Base-by-base conservation (phyloP, 2,888 invertebrate species). In the Cheilosia vulpina region DNA sequence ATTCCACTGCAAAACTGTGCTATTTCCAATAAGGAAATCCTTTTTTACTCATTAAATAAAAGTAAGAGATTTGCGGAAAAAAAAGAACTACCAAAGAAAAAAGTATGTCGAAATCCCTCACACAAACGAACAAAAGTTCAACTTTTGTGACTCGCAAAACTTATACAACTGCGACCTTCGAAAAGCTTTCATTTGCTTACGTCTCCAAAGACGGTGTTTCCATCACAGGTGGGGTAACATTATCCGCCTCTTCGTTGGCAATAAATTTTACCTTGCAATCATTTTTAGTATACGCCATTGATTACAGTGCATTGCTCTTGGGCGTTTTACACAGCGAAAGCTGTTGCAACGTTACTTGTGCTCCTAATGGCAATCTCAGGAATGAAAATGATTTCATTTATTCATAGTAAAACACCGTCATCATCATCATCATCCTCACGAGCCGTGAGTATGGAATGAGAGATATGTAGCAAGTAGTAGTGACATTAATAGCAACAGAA, bases 331-430 rank as follows among this genome's bases (percentile, higher is more conserved):
- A 76, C 57, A 68, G 80, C 43, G 17, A 85, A 76, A 85, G 66
- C 85, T 85, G 80, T 80, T 81, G 80, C 80, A 77, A 81, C 72
- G 77, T 81, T 80, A 71, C 80, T 80, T 68, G 66, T 65, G 60
- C 81, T 31, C 57, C 66, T 85, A 81, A 72, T 85, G 68, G 85
- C 80, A 85, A 80, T 80, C 80, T 62, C 60, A 72, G 68, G 68
- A 77, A 85, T 85, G 76, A 53, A 77, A 85, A 81, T 85, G 76
- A 81, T 85, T 81, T 80, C 75, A 85, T 81, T 80, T 68, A 85
- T 85, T 80, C 62, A 63, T 52, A 58, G 60, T 17, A 53, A 13
- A 60, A 53, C 62, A 69, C 81, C 71, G 66, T 66, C 71, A 45
- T 60, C 69, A 60, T 69, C 75, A 60, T 75, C 71, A 65, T 72